These are phyloP conservation scores for Molanna angustata DNA, from an alignment of 2,888 invertebrate species.

Conservation along the genomic window DNA sequence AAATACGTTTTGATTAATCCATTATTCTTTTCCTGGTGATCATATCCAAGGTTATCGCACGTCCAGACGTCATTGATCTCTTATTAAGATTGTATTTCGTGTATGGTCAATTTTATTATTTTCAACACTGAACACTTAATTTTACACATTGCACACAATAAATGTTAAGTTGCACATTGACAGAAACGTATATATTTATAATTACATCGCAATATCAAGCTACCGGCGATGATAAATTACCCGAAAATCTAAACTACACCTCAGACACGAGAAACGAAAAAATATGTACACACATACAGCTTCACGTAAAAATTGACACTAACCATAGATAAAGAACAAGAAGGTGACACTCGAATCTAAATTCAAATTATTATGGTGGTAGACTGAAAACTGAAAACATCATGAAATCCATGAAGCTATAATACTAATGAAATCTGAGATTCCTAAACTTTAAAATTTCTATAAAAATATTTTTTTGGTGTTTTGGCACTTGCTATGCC, in stretches of 20 bases:
- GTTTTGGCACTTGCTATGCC: too few species aligned
- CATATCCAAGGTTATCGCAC: slow-evolving; percentile 53
- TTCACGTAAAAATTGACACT: slow-evolving; percentile 23
- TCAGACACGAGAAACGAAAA: slow-evolving; percentile 8
- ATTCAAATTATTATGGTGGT: too few species aligned
- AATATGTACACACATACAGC: slow-evolving; percentile 14
- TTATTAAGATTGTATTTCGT: slow-evolving; percentile 37
- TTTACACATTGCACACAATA: slow-evolving; percentile 13
- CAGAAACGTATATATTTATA: slow-evolving; percentile 2
- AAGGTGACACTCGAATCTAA: too few species aligned
- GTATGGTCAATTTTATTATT: slow-evolving; percentile 15
- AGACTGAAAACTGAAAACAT: too few species aligned
- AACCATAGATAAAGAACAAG: too few species aligned
- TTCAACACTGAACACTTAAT: slow-evolving; percentile 16
- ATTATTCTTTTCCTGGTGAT: slow-evolving; percentile 55
- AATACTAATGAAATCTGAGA: too few species aligned
- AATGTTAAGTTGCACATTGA: slow-evolving; percentile 16
- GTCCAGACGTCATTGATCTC: slow-evolving; percentile 54
- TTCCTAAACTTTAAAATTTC: too few species aligned
- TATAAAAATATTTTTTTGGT: too few species aligned
- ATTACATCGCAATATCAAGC: slow-evolving; percentile 5
- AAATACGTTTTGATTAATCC: slow-evolving; percentile 50
- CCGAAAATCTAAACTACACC: slow-evolving; percentile 16
- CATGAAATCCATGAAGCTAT: too few species aligned
- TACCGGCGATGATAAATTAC: slow-evolving; percentile 16